Conservation (phyloP, 2,888 invertebrate genomes). For the Agrilus mali region DNA sequence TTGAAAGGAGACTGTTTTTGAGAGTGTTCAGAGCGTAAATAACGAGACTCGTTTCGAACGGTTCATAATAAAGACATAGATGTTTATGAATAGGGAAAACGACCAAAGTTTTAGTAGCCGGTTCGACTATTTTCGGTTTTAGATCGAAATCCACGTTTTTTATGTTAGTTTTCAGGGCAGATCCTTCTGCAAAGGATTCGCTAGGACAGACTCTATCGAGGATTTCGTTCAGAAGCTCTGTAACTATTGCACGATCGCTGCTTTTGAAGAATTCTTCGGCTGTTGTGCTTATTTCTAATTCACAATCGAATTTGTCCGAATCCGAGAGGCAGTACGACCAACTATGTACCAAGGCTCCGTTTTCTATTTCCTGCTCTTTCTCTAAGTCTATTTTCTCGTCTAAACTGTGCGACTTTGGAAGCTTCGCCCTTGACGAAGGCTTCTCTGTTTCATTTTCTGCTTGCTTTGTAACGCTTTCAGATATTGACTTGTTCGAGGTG, state of each 20-base stretch:
- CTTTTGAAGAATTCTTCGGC: constrained; percentile 55
- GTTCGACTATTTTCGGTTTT: constrained; percentile 19
- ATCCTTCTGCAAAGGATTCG: constrained; percentile 16
- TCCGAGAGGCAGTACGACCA: constrained; percentile 40
- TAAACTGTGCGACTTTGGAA: constrained; percentile 32
- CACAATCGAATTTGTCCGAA: constrained; percentile 34
- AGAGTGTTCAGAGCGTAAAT: constrained; percentile 63
- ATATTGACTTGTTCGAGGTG: constrained; percentile 11
- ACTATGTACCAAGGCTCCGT: constrained; percentile 38
- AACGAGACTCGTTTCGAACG: constrained; percentile 62
- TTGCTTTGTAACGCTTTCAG: constrained; percentile 2
- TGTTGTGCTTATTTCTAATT: constrained; percentile 44
- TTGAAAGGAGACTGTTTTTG: constrained; percentile 56
- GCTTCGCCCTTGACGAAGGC: constrained; percentile 28
- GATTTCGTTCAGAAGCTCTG: constrained; percentile 45
- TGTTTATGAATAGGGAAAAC: constrained; percentile 73
- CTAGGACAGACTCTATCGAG: constrained; percentile 37
- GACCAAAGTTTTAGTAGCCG: constrained; percentile 24
- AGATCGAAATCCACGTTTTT: constrained; percentile 20
- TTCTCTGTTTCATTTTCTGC: constrained; percentile 4
- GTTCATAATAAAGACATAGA: constrained; percentile 66
- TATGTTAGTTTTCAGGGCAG: constrained; percentile 6
- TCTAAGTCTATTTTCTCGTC: constrained; percentile 29
- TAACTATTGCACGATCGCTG: constrained; percentile 35
- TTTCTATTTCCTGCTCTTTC: constrained; percentile 32